phyloP scores from a whole-genome alignment of 2,113 vertebrate species.

The Notarius lentiginosus region DNA sequence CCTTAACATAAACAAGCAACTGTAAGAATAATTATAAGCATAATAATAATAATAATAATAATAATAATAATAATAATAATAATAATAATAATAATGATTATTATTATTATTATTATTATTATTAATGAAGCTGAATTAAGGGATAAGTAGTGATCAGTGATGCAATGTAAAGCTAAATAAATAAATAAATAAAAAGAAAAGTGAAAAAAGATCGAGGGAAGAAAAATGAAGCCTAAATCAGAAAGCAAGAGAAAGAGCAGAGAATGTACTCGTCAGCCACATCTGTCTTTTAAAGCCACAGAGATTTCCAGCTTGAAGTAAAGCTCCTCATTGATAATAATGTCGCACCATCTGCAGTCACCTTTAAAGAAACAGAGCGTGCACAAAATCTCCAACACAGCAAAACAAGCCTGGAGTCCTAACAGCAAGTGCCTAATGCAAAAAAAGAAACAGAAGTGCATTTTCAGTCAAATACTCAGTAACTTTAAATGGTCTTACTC shows the following conservation, averaged over 20 bases:
- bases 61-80: neutral
- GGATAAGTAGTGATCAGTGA: neutral
- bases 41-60: neutral
- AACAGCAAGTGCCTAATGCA: neutral
- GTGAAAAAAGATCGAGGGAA: neutral
- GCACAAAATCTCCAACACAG: neutral
- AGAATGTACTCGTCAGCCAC: neutral
- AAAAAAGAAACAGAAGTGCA: neutral
- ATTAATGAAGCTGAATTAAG: neutral
- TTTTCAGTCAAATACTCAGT: neutral
- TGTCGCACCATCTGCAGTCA: neutral
- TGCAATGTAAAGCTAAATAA: neutral
- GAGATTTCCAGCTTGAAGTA: neutral
- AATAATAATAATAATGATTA: neutral
- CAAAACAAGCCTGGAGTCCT: neutral
- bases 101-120: no score
- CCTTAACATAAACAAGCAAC: neutral
- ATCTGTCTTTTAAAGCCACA: conserved; percentile 14
- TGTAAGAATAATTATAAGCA: neutral
- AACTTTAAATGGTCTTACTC: neutral
- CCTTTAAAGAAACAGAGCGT: neutral
- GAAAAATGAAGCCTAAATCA: neutral
- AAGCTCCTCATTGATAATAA: neutral
- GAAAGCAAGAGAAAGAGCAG: neutral
- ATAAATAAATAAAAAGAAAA: neutral